Evolutionary conservation across 1,140 invertebrate genomes (phyloP).

Genomic region (Danaus melanippus): DNA sequence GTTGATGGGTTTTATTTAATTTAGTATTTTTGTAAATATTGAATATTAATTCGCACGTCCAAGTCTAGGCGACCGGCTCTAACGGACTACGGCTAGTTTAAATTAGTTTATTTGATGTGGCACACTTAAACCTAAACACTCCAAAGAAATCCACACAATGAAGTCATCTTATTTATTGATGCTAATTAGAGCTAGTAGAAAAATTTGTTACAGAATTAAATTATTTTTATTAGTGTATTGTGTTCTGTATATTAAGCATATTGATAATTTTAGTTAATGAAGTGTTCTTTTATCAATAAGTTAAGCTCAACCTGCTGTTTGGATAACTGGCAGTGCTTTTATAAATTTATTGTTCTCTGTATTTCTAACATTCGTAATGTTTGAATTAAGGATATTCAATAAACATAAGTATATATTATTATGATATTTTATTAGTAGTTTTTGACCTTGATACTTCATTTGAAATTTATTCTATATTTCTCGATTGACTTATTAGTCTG

Average conservation of each 20-base stretch:
- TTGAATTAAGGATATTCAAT: slow-evolving; percentile 61
- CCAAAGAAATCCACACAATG: slow-evolving; percentile 59
- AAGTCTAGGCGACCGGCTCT: not conserved
- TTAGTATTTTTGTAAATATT: slow-evolving; percentile 28
- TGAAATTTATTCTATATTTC: no score
- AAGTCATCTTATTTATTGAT: slow-evolving; percentile 69
- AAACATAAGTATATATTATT: slow-evolving; percentile 46
- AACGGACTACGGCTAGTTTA: slow-evolving; percentile 3
- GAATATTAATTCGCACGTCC: slow-evolving; percentile 5
- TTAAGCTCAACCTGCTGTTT: slow-evolving; percentile 49
- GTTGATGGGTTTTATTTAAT: slow-evolving; percentile 27
- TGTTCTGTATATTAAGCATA: slow-evolving; percentile 67
- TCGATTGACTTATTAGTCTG: no score
- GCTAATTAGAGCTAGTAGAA: slow-evolving; percentile 50
- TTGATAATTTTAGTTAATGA: slow-evolving; percentile 42
- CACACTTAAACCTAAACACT: slow-evolving; percentile 35
- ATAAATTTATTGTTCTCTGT: slow-evolving; percentile 35
- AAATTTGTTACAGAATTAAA: slow-evolving; percentile 61
- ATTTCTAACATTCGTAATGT: slow-evolving; percentile 40
- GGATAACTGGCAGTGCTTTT: slow-evolving; percentile 31
- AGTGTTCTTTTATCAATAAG: slow-evolving; percentile 50
- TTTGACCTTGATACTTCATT: not conserved
- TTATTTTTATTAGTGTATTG: slow-evolving; percentile 60
- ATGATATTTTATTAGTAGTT: slow-evolving; percentile 28
- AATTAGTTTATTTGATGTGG: slow-evolving; percentile 20